A percentile compares a stretch with the other conserved stretches of the same genome.
phyloP scores from a whole-genome alignment of 30 jellyfish, hydroid and myxozoan species.

The Aurelia aurita complex sp. Pacific region DNA sequence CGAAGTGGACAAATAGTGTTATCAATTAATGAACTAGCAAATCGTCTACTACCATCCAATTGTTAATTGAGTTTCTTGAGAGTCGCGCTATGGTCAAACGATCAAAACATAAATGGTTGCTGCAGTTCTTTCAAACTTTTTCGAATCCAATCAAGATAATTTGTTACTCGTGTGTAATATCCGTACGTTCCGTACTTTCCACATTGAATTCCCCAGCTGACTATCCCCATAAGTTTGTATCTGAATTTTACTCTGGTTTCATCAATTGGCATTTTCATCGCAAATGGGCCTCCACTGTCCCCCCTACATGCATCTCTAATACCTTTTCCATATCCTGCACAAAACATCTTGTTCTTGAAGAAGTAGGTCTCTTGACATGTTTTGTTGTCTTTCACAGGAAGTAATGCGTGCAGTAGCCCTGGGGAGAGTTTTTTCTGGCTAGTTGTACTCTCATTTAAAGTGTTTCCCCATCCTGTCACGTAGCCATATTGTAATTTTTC shows the following conservation, averaged over 20 bases:
- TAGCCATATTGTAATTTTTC: constrained; percentile 6
- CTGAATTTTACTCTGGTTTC: constrained; percentile 1
- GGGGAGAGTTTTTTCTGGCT: not conserved
- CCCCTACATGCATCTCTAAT: constrained; percentile 65
- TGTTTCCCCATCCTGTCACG: constrained; percentile 77
- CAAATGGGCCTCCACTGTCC: constrained; percentile 84
- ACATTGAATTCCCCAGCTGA: constrained; percentile 55
- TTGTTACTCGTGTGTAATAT: constrained; percentile 57
- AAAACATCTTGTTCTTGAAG: constrained; percentile 10
- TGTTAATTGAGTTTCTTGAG: too few relatives aligned
- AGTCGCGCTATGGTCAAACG: too few relatives aligned
- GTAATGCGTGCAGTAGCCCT: not conserved
- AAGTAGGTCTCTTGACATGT: constrained; percentile 24
- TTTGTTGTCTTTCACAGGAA: constrained; percentile 30
- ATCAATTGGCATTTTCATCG: constrained; percentile 20
- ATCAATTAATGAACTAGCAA: too few relatives aligned
- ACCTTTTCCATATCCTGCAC: constrained; percentile 43
- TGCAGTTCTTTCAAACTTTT: not conserved
- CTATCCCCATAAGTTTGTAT: constrained; percentile 53
- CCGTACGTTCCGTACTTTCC: constrained; percentile 26
- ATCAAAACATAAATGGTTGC: not conserved
- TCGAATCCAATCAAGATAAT: constrained; percentile 58
- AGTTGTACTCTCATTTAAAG: not conserved
- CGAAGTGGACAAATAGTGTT: too few relatives aligned
- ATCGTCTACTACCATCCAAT: too few relatives aligned